Conservation (phyloP, 2,888 invertebrate genomes). For the Willowsia nigromaculata region DNA sequence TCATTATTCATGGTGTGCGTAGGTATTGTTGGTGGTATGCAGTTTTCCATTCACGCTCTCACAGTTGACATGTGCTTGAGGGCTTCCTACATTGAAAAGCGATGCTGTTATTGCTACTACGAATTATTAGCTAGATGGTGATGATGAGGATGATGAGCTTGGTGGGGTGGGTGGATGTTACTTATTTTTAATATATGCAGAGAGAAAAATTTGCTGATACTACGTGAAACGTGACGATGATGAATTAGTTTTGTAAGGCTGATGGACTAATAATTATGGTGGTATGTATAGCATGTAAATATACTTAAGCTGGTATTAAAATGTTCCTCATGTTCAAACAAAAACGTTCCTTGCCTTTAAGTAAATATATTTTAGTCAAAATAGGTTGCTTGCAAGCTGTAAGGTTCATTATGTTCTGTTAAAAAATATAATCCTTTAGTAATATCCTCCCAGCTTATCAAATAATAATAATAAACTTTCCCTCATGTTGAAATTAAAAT, state of each 20-base stretch:
- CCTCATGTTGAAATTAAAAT: background rate
- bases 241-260: background rate
- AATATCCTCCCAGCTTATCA: background rate
- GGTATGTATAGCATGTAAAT: background rate
- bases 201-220: background rate
- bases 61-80: constrained; percentile 49
- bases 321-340: background rate
- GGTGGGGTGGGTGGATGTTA: constrained; percentile 43
- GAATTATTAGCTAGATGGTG: constrained; percentile 16
- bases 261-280: background rate
- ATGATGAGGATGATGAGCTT: constrained; percentile 6
- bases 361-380: background rate
- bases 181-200: background rate
- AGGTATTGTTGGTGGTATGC: background rate
- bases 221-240: constrained; percentile 6
- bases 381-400: background rate
- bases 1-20: constrained; percentile 50
- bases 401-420: background rate
- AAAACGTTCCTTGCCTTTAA: background rate
- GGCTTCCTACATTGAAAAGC: constrained; percentile 42
- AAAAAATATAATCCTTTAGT: background rate
- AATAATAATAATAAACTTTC: background rate
- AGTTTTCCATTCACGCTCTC: constrained; percentile 21
- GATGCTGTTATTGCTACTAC: constrained; percentile 1
- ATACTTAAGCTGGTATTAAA: background rate